Percentiles rank a stretch among this genome's conserved stretches.
These are phyloP conservation scores for Rhynchotus rufescens DNA, from an alignment of 2,797 vertebrate species.

Conservation along the genomic window DNA sequence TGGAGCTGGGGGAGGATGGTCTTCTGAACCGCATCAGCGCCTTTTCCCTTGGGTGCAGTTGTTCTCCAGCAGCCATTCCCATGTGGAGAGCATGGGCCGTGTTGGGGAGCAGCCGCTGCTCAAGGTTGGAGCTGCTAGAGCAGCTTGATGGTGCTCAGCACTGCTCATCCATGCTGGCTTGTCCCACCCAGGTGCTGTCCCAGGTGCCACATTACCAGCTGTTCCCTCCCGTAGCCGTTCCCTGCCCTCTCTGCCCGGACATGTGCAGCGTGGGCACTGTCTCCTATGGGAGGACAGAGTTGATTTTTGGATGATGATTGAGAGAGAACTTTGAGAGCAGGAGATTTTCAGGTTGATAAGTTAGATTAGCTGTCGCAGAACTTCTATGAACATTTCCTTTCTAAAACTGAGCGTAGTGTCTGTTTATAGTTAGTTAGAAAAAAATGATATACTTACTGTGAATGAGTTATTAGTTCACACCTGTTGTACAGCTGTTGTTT, in stretches of 20 bases:
- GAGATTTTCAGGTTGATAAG: not conserved
- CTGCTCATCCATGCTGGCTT: not conserved
- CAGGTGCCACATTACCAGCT: not conserved
- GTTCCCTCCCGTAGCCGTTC: not conserved
- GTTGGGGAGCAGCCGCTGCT: not conserved
- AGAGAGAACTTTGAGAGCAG: not conserved
- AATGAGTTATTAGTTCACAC: not conserved
- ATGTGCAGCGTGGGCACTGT: not conserved
- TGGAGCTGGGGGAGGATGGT: not conserved
- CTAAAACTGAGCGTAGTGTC: not conserved
- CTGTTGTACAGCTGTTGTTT: conserved; percentile 24
- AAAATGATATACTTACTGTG: not conserved
- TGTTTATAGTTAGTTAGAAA: not conserved
- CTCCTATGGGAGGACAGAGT: not conserved
- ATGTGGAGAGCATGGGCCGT: not conserved
- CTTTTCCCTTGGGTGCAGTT: not conserved
- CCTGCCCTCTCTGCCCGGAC: not conserved
- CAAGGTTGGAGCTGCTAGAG: not conserved
- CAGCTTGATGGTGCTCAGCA: not conserved
- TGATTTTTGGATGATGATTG: not conserved
- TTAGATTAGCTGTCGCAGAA: not conserved
- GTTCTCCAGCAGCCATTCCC: not conserved
- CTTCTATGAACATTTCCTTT: not conserved
- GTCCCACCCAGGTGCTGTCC: not conserved
- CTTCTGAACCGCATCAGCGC: not conserved